These are phyloP conservation scores for Balearica regulorum DNA, from an alignment of 2,797 vertebrate genomes.

Conservation along the genomic window DNA sequence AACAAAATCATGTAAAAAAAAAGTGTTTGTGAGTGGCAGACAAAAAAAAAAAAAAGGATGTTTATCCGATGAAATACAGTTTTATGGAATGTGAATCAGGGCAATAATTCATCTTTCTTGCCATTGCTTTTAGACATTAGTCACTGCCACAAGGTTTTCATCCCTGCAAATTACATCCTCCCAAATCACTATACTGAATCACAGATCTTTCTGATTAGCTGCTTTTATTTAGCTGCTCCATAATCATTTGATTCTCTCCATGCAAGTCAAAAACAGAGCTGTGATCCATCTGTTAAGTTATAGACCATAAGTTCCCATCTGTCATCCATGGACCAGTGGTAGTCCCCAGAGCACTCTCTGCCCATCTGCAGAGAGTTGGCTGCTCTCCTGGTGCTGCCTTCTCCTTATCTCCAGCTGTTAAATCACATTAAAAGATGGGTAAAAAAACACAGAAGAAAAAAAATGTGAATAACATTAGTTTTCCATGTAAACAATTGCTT, in stretches of 20 bases:
- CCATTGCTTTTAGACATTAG: slow-evolving; percentile 1
- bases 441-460: neutral
- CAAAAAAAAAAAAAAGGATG: neutral
- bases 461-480: neutral
- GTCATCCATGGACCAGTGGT: slow-evolving; percentile 24
- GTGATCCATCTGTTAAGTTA: slow-evolving; percentile 63
- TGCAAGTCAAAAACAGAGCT: slow-evolving; percentile 28
- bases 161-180: neutral
- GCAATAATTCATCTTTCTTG: neutral
- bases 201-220: slow-evolving; percentile 3
- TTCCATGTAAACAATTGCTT: slow-evolving; percentile 6
- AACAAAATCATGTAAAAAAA: neutral
- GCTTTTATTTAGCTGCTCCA: neutral
- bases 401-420: slow-evolving; percentile 49
- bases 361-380: slow-evolving; percentile 25
- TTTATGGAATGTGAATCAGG: neutral
- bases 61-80: neutral
- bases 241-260: slow-evolving; percentile 19
- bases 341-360: slow-evolving; percentile 2
- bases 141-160: slow-evolving; percentile 6
- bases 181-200: neutral
- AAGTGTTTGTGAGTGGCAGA: neutral
- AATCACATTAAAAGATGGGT: slow-evolving; percentile 15
- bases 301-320: slow-evolving; percentile 58
- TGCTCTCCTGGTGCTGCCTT: slow-evolving; percentile 24